These are phyloP conservation scores for Heliconius eleuchia DNA, from an alignment of 1,140 invertebrate species.

Conservation along the genomic window DNA sequence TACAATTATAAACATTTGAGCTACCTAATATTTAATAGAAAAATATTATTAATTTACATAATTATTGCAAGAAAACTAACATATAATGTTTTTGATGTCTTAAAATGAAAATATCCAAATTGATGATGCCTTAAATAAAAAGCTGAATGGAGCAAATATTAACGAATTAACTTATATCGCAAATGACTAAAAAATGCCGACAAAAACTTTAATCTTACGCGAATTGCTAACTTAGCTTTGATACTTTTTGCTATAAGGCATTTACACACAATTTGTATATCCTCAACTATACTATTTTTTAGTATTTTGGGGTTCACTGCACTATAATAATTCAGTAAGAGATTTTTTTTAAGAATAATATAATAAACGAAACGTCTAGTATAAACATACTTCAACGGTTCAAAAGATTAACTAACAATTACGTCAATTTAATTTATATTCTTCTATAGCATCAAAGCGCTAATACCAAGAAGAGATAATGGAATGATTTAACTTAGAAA, in stretches of 20 bases:
- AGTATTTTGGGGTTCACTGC: not conserved
- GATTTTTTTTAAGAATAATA: too few species aligned
- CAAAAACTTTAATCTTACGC: not conserved
- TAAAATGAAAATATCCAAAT: not conserved
- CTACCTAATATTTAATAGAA: not conserved
- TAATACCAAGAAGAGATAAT: conserved; percentile 8
- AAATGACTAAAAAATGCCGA: not conserved
- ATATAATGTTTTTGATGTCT: not conserved
- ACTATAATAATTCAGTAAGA: too few species aligned
- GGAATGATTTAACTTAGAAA: conserved; percentile 25
- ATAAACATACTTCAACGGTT: too few species aligned
- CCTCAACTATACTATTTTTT: not conserved
- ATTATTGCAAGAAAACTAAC: not conserved
- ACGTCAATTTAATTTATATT: not conserved
- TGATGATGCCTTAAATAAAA: not conserved
- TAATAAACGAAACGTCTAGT: too few species aligned
- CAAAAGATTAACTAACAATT: not conserved
- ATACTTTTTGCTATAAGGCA: not conserved
- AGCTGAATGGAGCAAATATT: not conserved
- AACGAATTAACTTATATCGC: not conserved
- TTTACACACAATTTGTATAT: not conserved
- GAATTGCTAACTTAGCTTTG: not conserved
- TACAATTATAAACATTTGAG: not conserved
- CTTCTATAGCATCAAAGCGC: not conserved
- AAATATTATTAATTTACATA: not conserved